Conservation (phyloP, 2,888 invertebrate genomes). For the Calameuta filiformis region DNA sequence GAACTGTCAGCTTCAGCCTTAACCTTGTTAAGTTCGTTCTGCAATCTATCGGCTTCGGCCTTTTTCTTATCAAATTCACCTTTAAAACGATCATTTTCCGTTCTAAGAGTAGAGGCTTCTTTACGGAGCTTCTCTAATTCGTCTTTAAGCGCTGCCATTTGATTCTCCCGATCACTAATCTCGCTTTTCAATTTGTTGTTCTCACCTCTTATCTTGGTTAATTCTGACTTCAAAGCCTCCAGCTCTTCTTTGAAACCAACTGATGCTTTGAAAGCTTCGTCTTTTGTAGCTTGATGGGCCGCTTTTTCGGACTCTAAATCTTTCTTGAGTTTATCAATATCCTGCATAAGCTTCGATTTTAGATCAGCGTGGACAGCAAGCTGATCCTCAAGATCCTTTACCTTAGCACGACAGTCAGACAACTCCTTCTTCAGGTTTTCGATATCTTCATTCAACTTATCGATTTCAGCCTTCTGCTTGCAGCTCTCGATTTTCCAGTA, state of each 20-base stretch:
- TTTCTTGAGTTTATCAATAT: conserved; percentile 22
- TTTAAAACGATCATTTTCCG: conserved; percentile 25
- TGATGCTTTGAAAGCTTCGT: conserved; percentile 12
- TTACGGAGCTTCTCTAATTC: conserved; percentile 22
- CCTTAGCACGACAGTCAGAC: neutral
- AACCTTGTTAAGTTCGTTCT: neutral
- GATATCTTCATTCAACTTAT: conserved; percentile 28
- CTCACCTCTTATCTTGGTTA: conserved; percentile 35
- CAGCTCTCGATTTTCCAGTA: conserved; percentile 32
- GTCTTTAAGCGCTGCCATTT: conserved; percentile 17
- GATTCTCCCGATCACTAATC: conserved; percentile 15
- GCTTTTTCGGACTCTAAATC: conserved; percentile 4
- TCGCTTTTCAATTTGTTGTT: conserved; percentile 23
- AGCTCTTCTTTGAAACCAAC: conserved; percentile 2
- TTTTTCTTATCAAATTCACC: conserved; percentile 22
- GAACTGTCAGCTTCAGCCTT: conserved; percentile 16
- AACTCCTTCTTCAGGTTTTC: conserved; percentile 17
- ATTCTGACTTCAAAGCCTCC: conserved; percentile 29
- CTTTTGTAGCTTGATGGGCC: conserved; percentile 29
- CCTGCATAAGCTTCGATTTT: conserved; percentile 16
- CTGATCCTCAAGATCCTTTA: conserved; percentile 20
- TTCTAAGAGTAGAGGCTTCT: conserved; percentile 12
- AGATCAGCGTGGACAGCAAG: conserved; percentile 14
- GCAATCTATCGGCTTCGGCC: conserved; percentile 28
- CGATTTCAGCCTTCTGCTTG: conserved; percentile 31